Conservation (phyloP, 2,113 vertebrate genomes). For the Catharus bicknelli region DNA sequence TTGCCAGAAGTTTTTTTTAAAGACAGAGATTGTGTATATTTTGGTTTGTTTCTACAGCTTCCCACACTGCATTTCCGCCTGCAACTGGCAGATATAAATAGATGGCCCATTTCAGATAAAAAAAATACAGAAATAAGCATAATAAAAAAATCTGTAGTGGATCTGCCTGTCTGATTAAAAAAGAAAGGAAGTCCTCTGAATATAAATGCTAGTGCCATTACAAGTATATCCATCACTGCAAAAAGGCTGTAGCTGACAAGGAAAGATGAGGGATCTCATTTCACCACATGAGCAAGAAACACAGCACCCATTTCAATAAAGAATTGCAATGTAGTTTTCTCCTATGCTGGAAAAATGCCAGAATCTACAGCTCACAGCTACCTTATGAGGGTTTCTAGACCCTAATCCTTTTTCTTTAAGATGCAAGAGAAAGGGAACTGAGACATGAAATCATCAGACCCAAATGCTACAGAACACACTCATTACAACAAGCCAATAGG, state of each 20-base stretch:
- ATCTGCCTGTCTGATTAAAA: background rate
- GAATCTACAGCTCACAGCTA: background rate
- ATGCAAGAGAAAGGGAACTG: background rate
- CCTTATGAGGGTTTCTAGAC: background rate
- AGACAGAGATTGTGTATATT: background rate
- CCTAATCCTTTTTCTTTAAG: background rate
- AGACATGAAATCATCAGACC: background rate
- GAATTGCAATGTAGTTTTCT: background rate
- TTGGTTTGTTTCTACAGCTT: background rate
- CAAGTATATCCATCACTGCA: background rate
- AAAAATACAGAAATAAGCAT: background rate
- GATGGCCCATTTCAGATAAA: background rate
- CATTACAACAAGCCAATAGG: background rate
- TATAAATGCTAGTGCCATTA: background rate
- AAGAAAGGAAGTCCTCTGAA: background rate
- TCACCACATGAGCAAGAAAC: background rate
- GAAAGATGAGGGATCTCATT: background rate
- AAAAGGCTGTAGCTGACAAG: background rate
- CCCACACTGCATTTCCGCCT: background rate
- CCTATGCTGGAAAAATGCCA: background rate
- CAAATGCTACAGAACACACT: background rate
- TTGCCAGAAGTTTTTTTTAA: background rate
- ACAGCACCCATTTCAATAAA: background rate
- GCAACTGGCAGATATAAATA: constrained; percentile 11
- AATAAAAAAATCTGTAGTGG: background rate